Percentiles rank a stretch among this genome's conserved stretches.
Evolutionary conservation across 2,797 vertebrate species (phyloP).

Genomic region (Aotus griseimembra): DNA sequence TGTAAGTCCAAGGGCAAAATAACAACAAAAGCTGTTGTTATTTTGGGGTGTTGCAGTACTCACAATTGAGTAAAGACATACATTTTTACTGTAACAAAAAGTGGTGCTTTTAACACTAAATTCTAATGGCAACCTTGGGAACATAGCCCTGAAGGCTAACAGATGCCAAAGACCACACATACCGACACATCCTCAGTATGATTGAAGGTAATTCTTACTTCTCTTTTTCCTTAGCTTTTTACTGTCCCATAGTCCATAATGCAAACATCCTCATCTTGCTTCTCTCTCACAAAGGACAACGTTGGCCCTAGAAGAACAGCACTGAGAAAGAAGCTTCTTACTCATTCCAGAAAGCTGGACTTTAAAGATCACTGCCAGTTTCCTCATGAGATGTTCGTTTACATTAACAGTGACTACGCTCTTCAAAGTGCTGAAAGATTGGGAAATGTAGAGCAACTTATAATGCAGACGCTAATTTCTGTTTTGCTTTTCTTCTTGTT

Average conservation of each 20-base stretch:
- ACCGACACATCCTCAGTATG: background rate
- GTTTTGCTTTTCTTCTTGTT: conserved; percentile 77
- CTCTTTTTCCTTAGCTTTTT: background rate
- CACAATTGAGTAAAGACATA: background rate
- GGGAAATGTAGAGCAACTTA: conserved; percentile 56
- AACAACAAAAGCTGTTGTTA: background rate
- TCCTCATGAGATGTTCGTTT: background rate
- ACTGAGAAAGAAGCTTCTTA: background rate
- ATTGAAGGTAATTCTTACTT: background rate
- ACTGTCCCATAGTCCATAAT: background rate
- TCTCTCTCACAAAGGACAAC: background rate
- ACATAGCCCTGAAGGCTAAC: background rate
- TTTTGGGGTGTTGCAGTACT: background rate
- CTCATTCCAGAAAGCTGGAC: conserved; percentile 11
- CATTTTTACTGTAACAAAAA: background rate
- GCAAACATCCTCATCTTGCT: background rate
- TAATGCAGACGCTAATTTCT: conserved; percentile 61
- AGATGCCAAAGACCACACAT: background rate
- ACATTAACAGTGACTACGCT: background rate
- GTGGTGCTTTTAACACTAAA: background rate
- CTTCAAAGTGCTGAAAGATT: conserved; percentile 36
- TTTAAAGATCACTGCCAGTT: background rate
- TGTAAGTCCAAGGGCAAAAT: background rate
- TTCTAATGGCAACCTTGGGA: background rate
- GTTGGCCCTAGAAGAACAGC: background rate